phyloP scores from a whole-genome alignment of 2,113 vertebrate species.

The Galbula dea region DNA sequence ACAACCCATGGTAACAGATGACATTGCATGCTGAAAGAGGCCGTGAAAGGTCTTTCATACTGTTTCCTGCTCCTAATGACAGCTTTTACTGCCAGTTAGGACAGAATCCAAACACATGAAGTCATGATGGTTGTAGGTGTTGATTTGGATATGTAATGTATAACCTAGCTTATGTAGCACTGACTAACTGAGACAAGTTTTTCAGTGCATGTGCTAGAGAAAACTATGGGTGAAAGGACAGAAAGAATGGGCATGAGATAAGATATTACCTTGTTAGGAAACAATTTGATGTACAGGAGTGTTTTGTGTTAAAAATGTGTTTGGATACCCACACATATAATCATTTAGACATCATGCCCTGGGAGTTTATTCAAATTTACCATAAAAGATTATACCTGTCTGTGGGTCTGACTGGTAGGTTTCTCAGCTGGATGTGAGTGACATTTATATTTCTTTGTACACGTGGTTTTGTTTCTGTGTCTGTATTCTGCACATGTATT shows the following conservation, averaged over 20 bases:
- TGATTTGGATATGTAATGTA: constrained; percentile 61
- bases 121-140: constrained; percentile 58
- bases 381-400: neutral
- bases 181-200: neutral
- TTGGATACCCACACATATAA: neutral
- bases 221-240: neutral
- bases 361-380: neutral
- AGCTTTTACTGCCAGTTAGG: constrained; percentile 70
- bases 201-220: neutral
- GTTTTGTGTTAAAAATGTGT: neutral
- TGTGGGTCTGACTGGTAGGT: neutral
- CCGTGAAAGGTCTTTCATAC: constrained; percentile 68
- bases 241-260: neutral
- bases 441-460: neutral
- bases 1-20: constrained; percentile 72
- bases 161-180: constrained; percentile 23
- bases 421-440: neutral
- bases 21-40: constrained; percentile 72
- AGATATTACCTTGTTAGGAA: neutral
- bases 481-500: neutral
- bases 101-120: constrained; percentile 65
- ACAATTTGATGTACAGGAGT: neutral
- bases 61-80: constrained; percentile 66
- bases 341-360: neutral
- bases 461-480: neutral